Percentiles rank a stretch among this genome's conserved stretches.
Conservation (phyloP, 2,113 vertebrate species). For the Aptenodytes forsteri region DNA sequence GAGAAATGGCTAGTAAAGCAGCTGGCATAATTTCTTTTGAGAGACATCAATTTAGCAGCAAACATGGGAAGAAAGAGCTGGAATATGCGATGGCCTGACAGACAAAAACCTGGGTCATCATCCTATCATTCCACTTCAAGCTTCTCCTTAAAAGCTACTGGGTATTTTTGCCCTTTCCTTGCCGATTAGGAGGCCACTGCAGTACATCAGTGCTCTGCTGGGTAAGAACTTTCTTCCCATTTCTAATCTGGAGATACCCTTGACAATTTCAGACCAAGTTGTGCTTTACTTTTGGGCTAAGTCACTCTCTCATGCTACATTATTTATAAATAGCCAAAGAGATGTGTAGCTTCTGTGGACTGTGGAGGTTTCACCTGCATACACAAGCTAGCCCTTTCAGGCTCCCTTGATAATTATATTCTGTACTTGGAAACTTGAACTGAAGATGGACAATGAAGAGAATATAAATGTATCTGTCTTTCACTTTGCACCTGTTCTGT, state of each 20-base stretch:
- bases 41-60: not conserved
- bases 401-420: not conserved
- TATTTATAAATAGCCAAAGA: not conserved
- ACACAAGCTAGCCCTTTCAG: not conserved
- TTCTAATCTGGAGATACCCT: not conserved
- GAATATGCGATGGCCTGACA: not conserved
- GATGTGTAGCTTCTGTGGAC: not conserved
- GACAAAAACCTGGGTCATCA: not conserved
- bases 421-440: not conserved
- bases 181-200: not conserved
- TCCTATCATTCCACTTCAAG: not conserved
- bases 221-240: not conserved
- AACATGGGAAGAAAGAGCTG: not conserved
- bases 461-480: slow-evolving; percentile 21
- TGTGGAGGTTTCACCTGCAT: not conserved
- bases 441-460: not conserved
- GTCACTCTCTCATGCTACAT: not conserved
- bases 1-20: not conserved
- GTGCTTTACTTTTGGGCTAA: not conserved
- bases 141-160: not conserved
- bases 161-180: not conserved
- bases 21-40: not conserved
- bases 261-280: not conserved
- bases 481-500: not conserved
- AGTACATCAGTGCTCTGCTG: not conserved